Evolutionary conservation across 2,113 vertebrate genomes (phyloP).

Genomic region (Vidua macroura): DNA sequence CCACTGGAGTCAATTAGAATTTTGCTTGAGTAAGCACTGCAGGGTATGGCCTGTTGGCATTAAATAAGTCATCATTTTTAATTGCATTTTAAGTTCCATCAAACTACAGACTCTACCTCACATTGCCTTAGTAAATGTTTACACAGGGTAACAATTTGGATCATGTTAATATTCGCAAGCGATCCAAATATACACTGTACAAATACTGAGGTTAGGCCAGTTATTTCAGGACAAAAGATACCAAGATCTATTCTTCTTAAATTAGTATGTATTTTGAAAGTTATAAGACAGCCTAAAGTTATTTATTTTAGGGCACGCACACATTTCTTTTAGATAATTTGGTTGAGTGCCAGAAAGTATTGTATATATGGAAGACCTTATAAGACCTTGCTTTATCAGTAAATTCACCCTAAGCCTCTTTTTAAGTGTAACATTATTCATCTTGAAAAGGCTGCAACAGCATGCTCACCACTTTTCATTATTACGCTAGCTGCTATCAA

Average conservation of each 20-base stretch:
- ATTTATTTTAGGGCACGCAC: not conserved
- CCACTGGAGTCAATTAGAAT: conserved; percentile 61
- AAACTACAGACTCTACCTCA: conserved; percentile 29
- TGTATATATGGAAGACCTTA: not conserved
- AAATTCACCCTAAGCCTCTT: conserved; percentile 54
- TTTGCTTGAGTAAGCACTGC: conserved; percentile 56
- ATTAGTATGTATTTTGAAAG: conserved; percentile 20
- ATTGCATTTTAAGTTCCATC: conserved; percentile 69
- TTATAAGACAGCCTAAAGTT: not conserved
- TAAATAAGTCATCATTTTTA: conserved; percentile 76
- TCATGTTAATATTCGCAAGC: conserved; percentile 6
- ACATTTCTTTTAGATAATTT: conserved; percentile 12
- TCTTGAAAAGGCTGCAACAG: conserved; percentile 46
- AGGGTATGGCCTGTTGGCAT: conserved; percentile 55
- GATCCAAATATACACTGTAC: not conserved
- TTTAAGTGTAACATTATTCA: conserved; percentile 66
- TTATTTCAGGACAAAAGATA: not conserved
- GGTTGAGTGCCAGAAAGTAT: not conserved
- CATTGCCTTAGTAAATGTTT: conserved; percentile 58
- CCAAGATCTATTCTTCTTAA: not conserved
- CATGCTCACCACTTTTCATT: not conserved
- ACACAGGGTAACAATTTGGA: conserved; percentile 61
- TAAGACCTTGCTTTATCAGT: conserved; percentile 45
- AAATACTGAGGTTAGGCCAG: not conserved
- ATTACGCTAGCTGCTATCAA: conserved; percentile 16